Conservation (phyloP, 2,888 invertebrate species). For the Microctonus hyperodae region DNA sequence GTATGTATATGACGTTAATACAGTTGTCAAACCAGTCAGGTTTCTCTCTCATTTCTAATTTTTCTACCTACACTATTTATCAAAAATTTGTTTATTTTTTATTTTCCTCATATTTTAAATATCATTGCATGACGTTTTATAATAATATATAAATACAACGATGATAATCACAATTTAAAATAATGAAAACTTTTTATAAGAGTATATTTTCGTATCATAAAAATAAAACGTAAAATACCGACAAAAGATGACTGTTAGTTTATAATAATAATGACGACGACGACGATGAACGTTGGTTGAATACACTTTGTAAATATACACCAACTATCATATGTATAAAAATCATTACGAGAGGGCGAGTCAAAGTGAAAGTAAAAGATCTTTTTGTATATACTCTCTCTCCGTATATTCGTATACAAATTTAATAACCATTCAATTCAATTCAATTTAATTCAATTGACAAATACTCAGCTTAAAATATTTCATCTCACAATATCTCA, state of each 20-base stretch:
- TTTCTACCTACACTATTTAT: too few species aligned
- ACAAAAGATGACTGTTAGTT: neutral
- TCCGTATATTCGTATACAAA: neutral
- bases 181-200: neutral
- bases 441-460: neutral
- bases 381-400: neutral
- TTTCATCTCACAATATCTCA: too few species aligned
- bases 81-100: neutral
- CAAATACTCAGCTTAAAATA: too few species aligned
- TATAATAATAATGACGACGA: neutral
- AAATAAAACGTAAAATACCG: too few species aligned
- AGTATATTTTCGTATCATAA: neutral
- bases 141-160: too few species aligned
- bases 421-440: neutral
- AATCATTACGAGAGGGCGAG: neutral
- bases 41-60: conserved; percentile 17
- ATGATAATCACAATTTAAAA: neutral
- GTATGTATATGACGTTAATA: neutral
- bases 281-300: neutral
- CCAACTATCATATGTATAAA: neutral
- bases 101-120: too few species aligned
- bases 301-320: neutral
- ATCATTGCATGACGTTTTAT: too few species aligned
- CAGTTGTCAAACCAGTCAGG: conserved; percentile 26
- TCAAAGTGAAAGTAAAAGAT: conserved; percentile 1